Evolutionary conservation across 2,113 vertebrate species (phyloP), one percentile per base, ranked within the genome.

Genomic region (Hydrolagus affinis): DNA sequence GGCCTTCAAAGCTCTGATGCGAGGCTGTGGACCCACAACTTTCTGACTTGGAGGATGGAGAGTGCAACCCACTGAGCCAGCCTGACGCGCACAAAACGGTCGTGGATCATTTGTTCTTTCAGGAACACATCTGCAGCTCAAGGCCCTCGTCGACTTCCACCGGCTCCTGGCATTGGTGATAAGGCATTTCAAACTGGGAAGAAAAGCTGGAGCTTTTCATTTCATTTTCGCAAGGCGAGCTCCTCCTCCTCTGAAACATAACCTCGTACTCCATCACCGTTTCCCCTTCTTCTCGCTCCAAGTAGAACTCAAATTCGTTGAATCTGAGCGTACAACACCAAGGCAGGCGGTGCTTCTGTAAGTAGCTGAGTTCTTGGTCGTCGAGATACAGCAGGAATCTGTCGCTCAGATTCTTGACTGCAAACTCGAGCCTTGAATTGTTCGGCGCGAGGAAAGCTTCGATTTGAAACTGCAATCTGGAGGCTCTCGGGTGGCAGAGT

Each of bases 231-330:
- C 7, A 56, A 44, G 21, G 8, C 8, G 12, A 15, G 17, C 7
- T 28, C 4, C 15, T 19, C 4, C 32, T 32, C 73, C 44, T 75
- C 73, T 56, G 7, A 75, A 75, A 9, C 3, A 32, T 32, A 75
- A 75, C 73, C 19, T 15, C 30, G 19, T 44, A 75, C 30, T 75
- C 12, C 7, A 32, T 19, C 14, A 75, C 73, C 44, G 73, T 44
- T 44, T 75, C 73, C 32, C 73, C 73, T 56, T n/a, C 73, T 44
- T 11, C 73, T 56, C 44, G 73, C 56, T 75, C 73, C 73, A 75
- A 10, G 8, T 56, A 56, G 44, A 75, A 75, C 17, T 75, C 4
- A 75, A 75, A 75, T 8, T 75, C 73, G 19, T 15, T 75, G 21
- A 75, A 75, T 15, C 56, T n/a, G 30, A 75, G 15, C 4, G 19